Evolutionary conservation across 2,113 vertebrate species (phyloP).

Genomic region (Chloebia gouldiae): DNA sequence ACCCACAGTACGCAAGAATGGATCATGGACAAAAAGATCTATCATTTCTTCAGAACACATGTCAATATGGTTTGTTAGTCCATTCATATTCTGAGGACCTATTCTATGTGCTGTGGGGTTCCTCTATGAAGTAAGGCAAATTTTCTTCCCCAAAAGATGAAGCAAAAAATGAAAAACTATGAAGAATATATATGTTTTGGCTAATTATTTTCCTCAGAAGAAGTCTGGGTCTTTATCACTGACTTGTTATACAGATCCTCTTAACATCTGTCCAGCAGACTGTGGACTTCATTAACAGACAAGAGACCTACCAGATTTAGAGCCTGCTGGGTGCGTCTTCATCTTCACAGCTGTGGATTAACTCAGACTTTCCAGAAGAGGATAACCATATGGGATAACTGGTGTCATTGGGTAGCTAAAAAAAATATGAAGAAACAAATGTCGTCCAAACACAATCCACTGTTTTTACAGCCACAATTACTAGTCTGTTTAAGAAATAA

Average conservation of each 20-base stretch:
- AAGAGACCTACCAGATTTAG: conserved; percentile 73
- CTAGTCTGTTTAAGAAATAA: conserved; percentile 85
- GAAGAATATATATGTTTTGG: conserved; percentile 70
- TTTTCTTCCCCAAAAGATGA: conserved; percentile 36
- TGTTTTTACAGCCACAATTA: conserved; percentile 85
- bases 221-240: conserved; percentile 81
- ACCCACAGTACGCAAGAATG: background rate
- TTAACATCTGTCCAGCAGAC: conserved; percentile 90
- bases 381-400: conserved; percentile 77
- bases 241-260: conserved; percentile 79
- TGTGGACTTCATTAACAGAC: conserved; percentile 75
- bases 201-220: conserved; percentile 81
- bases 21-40: conserved; percentile 31
- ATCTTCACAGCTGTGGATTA: conserved; percentile 82
- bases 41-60: conserved; percentile 18
- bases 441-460: conserved; percentile 72
- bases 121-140: background rate
- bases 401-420: conserved; percentile 69
- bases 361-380: conserved; percentile 78
- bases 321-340: conserved; percentile 76
- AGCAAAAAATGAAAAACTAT: conserved; percentile 64
- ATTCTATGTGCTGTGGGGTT: background rate
- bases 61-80: background rate
- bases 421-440: conserved; percentile 75
- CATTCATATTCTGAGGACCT: conserved; percentile 28